Evolutionary conservation across 2,113 vertebrate species (phyloP).

Genomic region (Tachysurus fulvidraco): DNA sequence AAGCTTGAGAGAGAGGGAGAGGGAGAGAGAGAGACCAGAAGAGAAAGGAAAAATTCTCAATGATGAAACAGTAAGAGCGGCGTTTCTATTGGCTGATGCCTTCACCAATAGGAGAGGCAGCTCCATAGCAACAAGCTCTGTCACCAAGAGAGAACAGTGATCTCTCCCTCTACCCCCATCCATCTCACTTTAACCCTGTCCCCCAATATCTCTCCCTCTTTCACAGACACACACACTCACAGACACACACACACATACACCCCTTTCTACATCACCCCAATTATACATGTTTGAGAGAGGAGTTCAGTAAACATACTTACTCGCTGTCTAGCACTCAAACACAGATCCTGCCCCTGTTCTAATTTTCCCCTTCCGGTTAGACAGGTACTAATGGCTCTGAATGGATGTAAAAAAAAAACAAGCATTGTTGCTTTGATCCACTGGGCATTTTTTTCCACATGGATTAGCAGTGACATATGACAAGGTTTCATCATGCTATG

Average conservation of each 20-base stretch:
- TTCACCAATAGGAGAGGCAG: conserved; percentile 80
- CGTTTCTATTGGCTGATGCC: conserved; percentile 77
- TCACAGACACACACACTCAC: too few species aligned
- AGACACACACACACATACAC: conserved; percentile 51
- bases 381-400: conserved; percentile 29
- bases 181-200: conserved; percentile 56
- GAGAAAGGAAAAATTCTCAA: conserved; percentile 76
- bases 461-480: background rate
- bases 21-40: background rate
- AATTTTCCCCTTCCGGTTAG: conserved; percentile 21
- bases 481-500: background rate
- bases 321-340: conserved; percentile 25
- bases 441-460: background rate
- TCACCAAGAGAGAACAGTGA: conserved; percentile 81
- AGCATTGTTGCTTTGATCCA: background rate
- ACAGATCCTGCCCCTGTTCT: conserved; percentile 9
- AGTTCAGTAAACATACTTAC: conserved; percentile 38
- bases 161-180: conserved; percentile 71
- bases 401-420: background rate
- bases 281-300: conserved; percentile 40
- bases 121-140: conserved; percentile 91
- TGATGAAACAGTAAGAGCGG: conserved; percentile 76
- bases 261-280: conserved; percentile 46
- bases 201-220: conserved; percentile 55
- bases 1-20: conserved; percentile 13